A percentile compares a stretch with the other conserved stretches of the same genome.
phyloP scores from a whole-genome alignment of 2,888 invertebrate species.

The Chirona hameri region DNA sequence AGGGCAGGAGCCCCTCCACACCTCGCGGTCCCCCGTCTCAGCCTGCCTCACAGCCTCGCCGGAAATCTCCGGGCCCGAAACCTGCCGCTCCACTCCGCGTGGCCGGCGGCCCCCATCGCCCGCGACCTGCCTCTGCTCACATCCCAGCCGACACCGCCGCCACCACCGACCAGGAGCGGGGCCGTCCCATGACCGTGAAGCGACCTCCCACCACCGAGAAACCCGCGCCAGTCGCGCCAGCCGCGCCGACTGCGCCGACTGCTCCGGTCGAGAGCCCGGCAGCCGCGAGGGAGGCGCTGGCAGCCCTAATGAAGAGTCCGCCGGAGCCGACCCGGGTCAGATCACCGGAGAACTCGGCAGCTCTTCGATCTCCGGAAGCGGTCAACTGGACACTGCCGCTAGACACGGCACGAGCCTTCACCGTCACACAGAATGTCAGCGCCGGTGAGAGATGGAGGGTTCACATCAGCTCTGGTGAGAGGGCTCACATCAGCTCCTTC shows the following conservation, averaged over 20 bases:
- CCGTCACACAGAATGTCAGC: conserved; percentile 86
- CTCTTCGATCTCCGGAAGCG: conserved; percentile 88
- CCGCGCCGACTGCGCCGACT: not conserved
- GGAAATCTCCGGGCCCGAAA: not conserved
- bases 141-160: not conserved
- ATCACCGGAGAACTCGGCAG: conserved; percentile 67
- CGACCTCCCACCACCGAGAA: not conserved
- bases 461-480: too few relatives aligned
- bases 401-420: conserved; percentile 89
- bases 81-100: not conserved
- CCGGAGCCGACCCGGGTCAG: conserved; percentile 90
- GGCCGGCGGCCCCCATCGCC: not conserved
- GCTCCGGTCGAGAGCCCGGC: not conserved
- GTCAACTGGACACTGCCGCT: conserved; percentile 93
- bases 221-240: not conserved
- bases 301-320: conserved; percentile 72
- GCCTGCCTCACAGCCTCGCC: not conserved
- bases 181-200: not conserved
- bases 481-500: conserved; percentile 56
- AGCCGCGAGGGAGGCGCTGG: not conserved
- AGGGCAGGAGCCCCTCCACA: not conserved
- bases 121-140: not conserved
- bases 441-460: conserved; percentile 47
- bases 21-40: not conserved
- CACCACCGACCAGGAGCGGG: not conserved